Percentiles rank a stretch among this genome's conserved stretches.
Evolutionary conservation across 2,797 vertebrate genomes (phyloP).

Genomic region (Naso thynnoides): DNA sequence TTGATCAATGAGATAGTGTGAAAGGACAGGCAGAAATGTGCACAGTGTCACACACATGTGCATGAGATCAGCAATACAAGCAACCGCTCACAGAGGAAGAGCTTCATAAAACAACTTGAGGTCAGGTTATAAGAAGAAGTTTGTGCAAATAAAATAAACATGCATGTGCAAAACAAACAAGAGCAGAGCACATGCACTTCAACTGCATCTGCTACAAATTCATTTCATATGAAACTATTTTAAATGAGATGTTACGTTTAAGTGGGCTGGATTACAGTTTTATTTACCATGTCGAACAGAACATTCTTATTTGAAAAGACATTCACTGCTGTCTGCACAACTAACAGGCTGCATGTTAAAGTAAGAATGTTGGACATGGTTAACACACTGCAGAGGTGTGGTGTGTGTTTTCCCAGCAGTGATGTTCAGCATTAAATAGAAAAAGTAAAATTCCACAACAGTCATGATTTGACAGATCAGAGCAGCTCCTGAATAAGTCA

Average conservation of each 20-base stretch:
- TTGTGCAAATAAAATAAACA: no score
- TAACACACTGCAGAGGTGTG: background rate
- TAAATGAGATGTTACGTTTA: background rate
- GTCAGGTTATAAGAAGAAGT: no score
- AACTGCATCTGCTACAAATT: background rate
- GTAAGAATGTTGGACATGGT: background rate
- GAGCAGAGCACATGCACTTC: no score
- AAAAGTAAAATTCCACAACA: slow-evolving; percentile 2
- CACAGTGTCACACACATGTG: no score
- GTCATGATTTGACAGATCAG: slow-evolving; percentile 37
- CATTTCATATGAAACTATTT: background rate
- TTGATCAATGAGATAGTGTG: no score
- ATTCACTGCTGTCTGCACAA: background rate
- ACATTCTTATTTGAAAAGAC: background rate
- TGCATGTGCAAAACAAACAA: background rate
- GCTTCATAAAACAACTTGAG: no score
- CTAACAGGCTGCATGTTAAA: background rate
- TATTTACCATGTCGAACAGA: background rate
- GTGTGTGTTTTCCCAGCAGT: background rate
- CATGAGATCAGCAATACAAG: no score
- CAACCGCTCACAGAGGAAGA: no score
- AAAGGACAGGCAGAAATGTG: no score
- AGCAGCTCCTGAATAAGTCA: slow-evolving; percentile 24
- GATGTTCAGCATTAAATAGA: slow-evolving; percentile 20
- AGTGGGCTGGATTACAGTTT: background rate